phyloP scores from a whole-genome alignment of 2,797 vertebrate genomes.

The Tinamus major region DNA sequence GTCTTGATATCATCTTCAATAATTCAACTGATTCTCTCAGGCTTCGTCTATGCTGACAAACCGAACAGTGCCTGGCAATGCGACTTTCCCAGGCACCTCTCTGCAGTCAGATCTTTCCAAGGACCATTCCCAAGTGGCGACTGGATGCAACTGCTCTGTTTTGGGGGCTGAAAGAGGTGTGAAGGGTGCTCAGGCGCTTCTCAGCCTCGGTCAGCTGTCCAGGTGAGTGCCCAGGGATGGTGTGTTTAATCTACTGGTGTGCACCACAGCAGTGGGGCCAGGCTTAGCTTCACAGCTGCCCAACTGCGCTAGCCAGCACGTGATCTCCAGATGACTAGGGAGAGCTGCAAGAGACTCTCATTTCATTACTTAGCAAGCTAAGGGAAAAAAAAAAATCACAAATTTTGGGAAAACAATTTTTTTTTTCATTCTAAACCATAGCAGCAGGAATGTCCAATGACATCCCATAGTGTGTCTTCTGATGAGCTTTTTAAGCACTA shows the following conservation, averaged over 20 bases:
- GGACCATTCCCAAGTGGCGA: not conserved
- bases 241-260: not conserved
- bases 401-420: not conserved
- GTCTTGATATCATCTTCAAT: not conserved
- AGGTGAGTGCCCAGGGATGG: not conserved
- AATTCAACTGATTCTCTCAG: not conserved
- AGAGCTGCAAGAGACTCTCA: not conserved
- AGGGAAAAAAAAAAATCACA: not conserved
- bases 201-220: not conserved
- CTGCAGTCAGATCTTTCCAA: not conserved
- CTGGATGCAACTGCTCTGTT: rapidly evolving
- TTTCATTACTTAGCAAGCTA: not conserved
- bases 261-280: not conserved
- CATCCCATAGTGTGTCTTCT: not conserved
- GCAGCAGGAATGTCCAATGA: not conserved
- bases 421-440: not conserved
- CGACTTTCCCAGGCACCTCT: not conserved
- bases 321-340: not conserved
- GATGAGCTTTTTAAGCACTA: not conserved
- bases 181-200: not conserved
- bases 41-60: not conserved
- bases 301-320: not conserved
- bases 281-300: not conserved
- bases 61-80: not conserved
- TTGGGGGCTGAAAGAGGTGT: not conserved